Conservation (phyloP, 1,140 invertebrate genomes). For the Drosophila subpulchrella region DNA sequence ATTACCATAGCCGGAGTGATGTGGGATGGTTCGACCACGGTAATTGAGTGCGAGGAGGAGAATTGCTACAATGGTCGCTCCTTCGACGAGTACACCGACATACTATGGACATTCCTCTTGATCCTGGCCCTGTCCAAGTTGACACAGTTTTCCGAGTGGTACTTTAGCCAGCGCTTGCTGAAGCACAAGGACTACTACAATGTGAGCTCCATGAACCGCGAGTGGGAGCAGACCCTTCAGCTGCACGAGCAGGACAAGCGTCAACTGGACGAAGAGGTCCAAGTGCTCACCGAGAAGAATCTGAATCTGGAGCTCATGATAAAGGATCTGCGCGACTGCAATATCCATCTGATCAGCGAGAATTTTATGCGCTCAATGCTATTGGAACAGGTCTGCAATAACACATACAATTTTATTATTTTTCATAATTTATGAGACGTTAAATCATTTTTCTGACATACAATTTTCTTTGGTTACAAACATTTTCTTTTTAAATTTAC, state of each 20-base stretch:
- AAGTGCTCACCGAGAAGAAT: constrained; percentile 42
- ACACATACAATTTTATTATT: no score
- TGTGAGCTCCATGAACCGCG: constrained; percentile 35
- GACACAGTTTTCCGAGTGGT: constrained; percentile 46
- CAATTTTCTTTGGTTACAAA: no score
- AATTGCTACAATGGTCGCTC: not conserved
- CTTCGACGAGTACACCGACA: constrained; percentile 38
- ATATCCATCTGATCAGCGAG: constrained; percentile 53
- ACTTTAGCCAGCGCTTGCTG: constrained; percentile 41
- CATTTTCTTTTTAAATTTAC: no score
- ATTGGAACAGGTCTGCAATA: constrained; percentile 27
- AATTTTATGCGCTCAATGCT: constrained; percentile 51
- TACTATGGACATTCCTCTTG: constrained; percentile 53
- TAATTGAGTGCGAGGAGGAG: not conserved
- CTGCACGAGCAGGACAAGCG: constrained; percentile 48
- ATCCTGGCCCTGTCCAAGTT: constrained; percentile 53
- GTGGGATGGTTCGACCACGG: not conserved
- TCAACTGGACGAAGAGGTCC: constrained; percentile 23
- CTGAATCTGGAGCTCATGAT: constrained; percentile 37
- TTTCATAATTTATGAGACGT: no score
- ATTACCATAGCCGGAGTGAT: not conserved
- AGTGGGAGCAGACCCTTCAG: constrained; percentile 56
- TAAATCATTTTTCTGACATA: no score
- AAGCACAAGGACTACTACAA: constrained; percentile 18
- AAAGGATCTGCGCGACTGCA: constrained; percentile 54